Evolutionary conservation across 2,888 invertebrate genomes (phyloP).

Genomic region (Cryptocephalus moraei): DNA sequence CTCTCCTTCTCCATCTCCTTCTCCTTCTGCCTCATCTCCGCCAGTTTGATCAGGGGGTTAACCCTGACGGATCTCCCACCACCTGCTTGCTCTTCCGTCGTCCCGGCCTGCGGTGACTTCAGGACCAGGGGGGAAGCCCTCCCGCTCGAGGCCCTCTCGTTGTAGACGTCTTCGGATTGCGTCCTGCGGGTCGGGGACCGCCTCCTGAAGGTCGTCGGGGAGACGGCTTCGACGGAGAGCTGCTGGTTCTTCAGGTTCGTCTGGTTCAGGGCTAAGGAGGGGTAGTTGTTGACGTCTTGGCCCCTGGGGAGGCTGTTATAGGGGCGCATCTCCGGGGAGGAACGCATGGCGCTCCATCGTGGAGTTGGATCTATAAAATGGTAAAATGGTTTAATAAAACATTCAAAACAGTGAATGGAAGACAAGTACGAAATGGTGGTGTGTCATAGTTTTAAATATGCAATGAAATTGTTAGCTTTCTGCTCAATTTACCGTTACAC

Average conservation of each 20-base stretch:
- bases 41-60: conserved; percentile 32
- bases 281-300: conserved; percentile 39
- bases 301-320: conserved; percentile 51
- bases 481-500: too few species aligned
- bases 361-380: conserved; percentile 40
- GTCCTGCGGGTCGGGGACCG: conserved; percentile 23
- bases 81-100: background rate
- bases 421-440: too few species aligned
- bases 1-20: conserved; percentile 7
- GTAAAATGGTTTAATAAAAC: too few species aligned
- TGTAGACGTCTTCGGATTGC: conserved; percentile 33
- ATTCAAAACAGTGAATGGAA: too few species aligned
- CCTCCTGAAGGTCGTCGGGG: conserved; percentile 5
- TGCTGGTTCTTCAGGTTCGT: conserved; percentile 13
- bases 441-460: too few species aligned
- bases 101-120: background rate
- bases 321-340: conserved; percentile 46
- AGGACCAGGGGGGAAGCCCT: background rate
- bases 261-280: conserved; percentile 30
- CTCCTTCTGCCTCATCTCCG: conserved; percentile 16
- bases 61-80: conserved; percentile 21
- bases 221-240: conserved; percentile 6
- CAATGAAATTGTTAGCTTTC: too few species aligned
- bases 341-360: conserved; percentile 43
- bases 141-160: conserved; percentile 13